Base-by-base conservation (phyloP, 2,888 invertebrate species). In the Adelphocoris suturalis region DNA sequence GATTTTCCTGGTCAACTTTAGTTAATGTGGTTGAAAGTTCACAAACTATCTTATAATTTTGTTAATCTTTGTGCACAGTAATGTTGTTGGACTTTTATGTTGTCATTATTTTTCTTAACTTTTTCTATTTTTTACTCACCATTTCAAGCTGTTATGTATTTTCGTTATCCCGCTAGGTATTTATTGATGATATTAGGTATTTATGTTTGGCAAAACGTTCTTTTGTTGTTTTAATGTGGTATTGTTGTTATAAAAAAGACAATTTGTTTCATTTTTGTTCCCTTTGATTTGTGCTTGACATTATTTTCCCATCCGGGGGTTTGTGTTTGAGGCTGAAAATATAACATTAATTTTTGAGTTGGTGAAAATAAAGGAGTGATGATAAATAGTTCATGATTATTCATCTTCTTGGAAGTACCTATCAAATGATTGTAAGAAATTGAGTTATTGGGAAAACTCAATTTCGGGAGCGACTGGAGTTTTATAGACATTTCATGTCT, bases 1-100 rank as follows among this genome's bases (percentile, higher is more conserved):
- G 68, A 68, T 68, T 68, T 68, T 23, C 68, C 68, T 68, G 68
- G 68, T 68, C 68, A 68, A 23, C 68, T 68, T 7, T 68, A 68
- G 68, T 27, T n/a, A 68, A 68, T 23, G 68, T 61, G 68, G 68
- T 23, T 5, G 68, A 23, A 52, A 52, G 61, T 61, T 61, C 61
- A 2, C 61, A 9, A 61, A 19, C 23, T 19, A 23, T 19, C 68
- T 68, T 68, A 68, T 68, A 12, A 68, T 68, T 68, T 27, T 68
- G 68, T 68, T 23, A 61, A 57, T 68, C 9, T 68, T 68, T 27
- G 23, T 23, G 68, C 68, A 68, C 68, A 23, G 61, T 19, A 61
- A 19, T 61, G 61, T 23, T 12, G 68, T 23, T 12, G 68, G 13
- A 68, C 27, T 0, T 68, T 68, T n/a, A n/a, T 2, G n/a, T 61